phyloP scores from a whole-genome alignment of 1,140 invertebrate genomes.

The Euura lappo region DNA sequence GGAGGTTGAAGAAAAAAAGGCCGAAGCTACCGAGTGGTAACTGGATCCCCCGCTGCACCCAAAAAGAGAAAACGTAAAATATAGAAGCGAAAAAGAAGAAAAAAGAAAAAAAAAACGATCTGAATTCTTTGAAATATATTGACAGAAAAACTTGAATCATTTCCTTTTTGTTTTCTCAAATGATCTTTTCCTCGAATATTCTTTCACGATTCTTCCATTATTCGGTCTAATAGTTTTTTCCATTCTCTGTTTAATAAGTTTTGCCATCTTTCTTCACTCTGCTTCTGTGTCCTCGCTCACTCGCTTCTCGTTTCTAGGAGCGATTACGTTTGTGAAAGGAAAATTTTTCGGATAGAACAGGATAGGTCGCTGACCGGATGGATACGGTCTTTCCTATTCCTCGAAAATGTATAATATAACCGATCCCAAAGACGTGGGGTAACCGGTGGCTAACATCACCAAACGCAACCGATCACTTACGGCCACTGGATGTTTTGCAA shows the following conservation, averaged over 20 bases:
- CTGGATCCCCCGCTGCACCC: constrained; percentile 8
- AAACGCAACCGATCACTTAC: constrained; percentile 4
- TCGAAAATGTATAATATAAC: background rate
- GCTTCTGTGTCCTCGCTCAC: background rate
- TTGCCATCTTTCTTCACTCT: constrained; percentile 5
- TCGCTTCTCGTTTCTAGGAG: too few species aligned
- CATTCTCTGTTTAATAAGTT: background rate
- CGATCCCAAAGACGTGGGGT: background rate
- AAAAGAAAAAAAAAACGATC: background rate
- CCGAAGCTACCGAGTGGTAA: constrained; percentile 11
- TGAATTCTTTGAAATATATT: constrained; percentile 4
- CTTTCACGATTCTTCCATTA: background rate
- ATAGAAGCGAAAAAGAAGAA: background rate
- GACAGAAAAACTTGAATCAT: background rate
- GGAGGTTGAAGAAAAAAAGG: background rate
- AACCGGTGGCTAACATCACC: constrained; percentile 1
- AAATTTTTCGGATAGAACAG: background rate
- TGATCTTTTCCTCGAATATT: constrained; percentile 19
- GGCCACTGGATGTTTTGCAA: constrained; percentile 3
- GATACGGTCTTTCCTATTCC: background rate
- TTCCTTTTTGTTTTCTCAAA: constrained; percentile 11
- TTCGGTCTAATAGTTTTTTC: background rate
- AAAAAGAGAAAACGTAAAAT: background rate
- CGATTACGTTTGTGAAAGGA: background rate
- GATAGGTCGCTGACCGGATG: constrained; percentile 6